Base-by-base conservation (phyloP, 1,140 invertebrate species). In the Drepana arcuata region DNA sequence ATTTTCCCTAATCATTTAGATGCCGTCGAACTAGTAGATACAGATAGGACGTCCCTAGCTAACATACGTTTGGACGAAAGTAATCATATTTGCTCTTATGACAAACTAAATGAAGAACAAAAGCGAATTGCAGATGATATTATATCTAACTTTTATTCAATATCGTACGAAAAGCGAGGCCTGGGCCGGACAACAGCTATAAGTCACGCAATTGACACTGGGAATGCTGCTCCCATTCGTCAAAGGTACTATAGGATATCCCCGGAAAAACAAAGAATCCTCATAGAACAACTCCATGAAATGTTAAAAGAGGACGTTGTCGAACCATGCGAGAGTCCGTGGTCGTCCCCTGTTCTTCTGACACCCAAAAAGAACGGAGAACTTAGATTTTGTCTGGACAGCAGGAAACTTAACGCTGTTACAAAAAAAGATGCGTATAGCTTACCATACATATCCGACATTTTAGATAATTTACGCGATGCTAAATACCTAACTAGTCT, bases 381-480 rank as follows among this genome's bases (percentile, higher is more conserved):
- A 10, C 24, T 10, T 6, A 6, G 24, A 7, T 26, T 26, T 26
- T 26, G 24, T 10, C n/a, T 26, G 4, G 24, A 26, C n/a, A 26
- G 24, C 24, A 4, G 24, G n/a, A 26, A 26, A 10, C 10, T 26
- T 3, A 26, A 26, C 24, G 6, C 24, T 26, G 24, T 26, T 2
- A 26, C 24, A 26, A 26, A 26, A 26, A 4, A 10, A 26, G 24
- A 26, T 26, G 24, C 24, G 2, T 26, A 26, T 26, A 26, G n/a
- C n/a, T 26, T 26, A 10, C 24, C 24, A n/a, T 26, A 26, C 24
- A 26, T 26, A n/a, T 26, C 24, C 6, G 24, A 26, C 6, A 26
- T 26, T 10, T 10, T 26, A 2, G 24, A 26, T 10, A 26, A 26
- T 26, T 10, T 26, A 2, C 24, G 24, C 2, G 24, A 26, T 10